A percentile compares a stretch with the other conserved stretches of the same genome.
Evolutionary conservation across 2,888 invertebrate species (phyloP).

Genomic region (Heliconius cydno): DNA sequence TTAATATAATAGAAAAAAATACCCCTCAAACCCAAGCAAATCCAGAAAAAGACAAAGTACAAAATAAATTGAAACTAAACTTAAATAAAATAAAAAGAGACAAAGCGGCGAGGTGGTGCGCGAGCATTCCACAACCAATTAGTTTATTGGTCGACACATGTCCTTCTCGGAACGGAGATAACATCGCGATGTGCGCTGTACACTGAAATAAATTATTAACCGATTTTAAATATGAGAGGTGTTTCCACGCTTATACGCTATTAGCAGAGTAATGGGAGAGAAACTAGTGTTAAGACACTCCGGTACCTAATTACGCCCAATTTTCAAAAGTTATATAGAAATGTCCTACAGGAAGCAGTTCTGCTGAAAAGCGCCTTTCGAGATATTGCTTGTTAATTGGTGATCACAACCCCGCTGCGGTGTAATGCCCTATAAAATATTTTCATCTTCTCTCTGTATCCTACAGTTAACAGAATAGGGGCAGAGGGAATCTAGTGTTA

Average conservation of each 20-base stretch:
- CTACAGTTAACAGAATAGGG: not conserved
- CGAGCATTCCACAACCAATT: conserved; percentile 77
- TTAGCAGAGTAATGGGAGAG: not conserved
- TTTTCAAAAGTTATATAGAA: not conserved
- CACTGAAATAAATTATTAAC: conserved; percentile 35
- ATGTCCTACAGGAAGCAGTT: too few relatives aligned
- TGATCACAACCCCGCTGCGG: too few relatives aligned
- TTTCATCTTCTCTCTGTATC: not conserved
- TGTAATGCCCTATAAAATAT: not conserved
- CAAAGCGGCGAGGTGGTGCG: conserved; percentile 61
- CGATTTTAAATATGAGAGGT: not conserved
- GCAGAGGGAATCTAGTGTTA: not conserved
- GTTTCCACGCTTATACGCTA: not conserved
- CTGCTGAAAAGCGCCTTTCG: not conserved
- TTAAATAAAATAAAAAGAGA: conserved; percentile 60
- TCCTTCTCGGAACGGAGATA: conserved; percentile 80
- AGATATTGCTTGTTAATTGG: not conserved
- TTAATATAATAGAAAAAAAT: not conserved
- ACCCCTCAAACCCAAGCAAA: not conserved
- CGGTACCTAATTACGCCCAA: not conserved
- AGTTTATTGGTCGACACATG: conserved; percentile 81
- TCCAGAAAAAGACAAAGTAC: not conserved
- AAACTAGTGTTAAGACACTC: not conserved
- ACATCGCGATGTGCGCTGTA: conserved; percentile 59
- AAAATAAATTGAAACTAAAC: conserved; percentile 20